Base-by-base conservation (phyloP, 2,888 invertebrate species). In the Sphecodes monilicornis region DNA sequence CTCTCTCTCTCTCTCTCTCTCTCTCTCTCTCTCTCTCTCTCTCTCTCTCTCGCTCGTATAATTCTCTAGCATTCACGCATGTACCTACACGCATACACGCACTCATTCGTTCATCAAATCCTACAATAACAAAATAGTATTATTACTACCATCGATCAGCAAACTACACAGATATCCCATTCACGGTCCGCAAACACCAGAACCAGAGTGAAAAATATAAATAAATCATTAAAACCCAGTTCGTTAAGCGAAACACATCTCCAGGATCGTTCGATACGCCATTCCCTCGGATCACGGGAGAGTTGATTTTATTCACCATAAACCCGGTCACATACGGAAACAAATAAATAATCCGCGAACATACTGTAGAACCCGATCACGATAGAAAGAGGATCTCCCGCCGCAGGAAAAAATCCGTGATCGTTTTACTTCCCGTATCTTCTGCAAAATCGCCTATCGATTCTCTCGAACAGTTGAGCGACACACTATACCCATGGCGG, bases 401-500 rank as follows among this genome's bases (percentile, higher is more conserved):
- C 10, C 22, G 50, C 50, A 26, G 11, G 11, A 11, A 57, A 57
- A n/a, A 16, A 16, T 29, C 26, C 60, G 13, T 29, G 11, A 11
- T 8, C 57, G 26, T 57, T 60, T 29, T 29, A 16, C 60, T 26
- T 60, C 29, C 60, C 16, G 26, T 29, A 54, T 54, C 54, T 60
- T 60, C 29, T 11, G n/a, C n/a, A 11, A 39, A 68, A 68, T 68
- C 68, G 36, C 68, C 22, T 36, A 68, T 68, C 36, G 68, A 68
- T 68, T 68, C 36, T 11, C 36, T n/a, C n/a, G 36, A 68, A 22
- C 39, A n/a, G 68, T 68, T 39, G 8, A 22, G 10, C 22, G 66
- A 36, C 66, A 39, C n/a, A 11, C 68, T n/a, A 68, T 13, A 68
- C n/a, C 39, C 5, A 22, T 3, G 1, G 18, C 32, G n/a, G 36